Evolutionary conservation across 2,113 vertebrate species (phyloP), one percentile per base, ranked within the genome.

Genomic region (Calonectris borealis): DNA sequence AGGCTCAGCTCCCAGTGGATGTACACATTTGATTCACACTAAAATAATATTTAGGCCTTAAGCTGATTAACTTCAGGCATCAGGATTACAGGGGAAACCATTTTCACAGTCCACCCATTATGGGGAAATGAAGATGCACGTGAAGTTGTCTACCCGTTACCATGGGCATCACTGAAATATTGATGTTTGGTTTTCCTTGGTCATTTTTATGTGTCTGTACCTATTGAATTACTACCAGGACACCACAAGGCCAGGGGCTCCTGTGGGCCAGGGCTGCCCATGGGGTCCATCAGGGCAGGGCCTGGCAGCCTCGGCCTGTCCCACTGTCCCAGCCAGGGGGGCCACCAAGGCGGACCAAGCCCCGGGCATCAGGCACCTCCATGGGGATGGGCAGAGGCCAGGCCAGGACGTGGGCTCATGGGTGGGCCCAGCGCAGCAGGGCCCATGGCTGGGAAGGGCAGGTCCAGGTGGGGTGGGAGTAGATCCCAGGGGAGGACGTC

Each of bases 401-500:
- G n/a, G 11, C 9, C 0, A 0, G 40, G 21, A 26, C 2, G 3
- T 3, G 8, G 18, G 14, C 16, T 73, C 15, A 55, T 1, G 2
- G 19, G 4, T 38, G 9, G 13, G 21, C 12, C 24, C 2, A 3
- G 38, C 42, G 51, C 1, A 0, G 16, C 51, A 60, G 8, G 17
- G 20, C 21, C 24, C 18, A 11, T n/a, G 25, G 22, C 34, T 2
- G 1, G 26, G 32, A 27, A 68, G 18, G 66, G 20, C 11, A 71
- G 21, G 7, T 88, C n/a, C 38, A 7, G 36, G 11, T 6, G 6
- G 1, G 2, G 5, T 62, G 22, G 3, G 4, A 16, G 13, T 5
- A 66, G 14, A 40, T 13, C 25, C 11, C 4, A 32, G 16, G 2
- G 24, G 26, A 31, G 11, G 16, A 7, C 5, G 5, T 13, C 18